Conservation (phyloP, 2,888 invertebrate genomes). For the Cephus nigrinus region DNA sequence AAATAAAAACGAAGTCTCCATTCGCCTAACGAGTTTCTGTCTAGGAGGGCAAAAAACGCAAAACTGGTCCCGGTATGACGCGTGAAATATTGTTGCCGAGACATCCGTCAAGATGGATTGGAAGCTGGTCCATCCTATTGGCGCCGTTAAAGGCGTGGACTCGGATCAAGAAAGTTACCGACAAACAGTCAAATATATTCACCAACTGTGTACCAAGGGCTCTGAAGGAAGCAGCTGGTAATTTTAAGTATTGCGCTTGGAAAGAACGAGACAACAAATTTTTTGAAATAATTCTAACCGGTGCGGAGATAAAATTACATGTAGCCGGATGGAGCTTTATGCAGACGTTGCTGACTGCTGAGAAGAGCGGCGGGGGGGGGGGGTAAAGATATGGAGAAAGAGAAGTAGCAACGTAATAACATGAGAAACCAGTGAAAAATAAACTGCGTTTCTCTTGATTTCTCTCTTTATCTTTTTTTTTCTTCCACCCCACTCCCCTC, state of each 20-base stretch:
- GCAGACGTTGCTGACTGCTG: neutral
- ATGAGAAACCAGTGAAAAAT: neutral
- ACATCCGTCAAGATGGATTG: neutral
- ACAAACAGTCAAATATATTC: neutral
- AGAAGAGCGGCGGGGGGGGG: neutral
- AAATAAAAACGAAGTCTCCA: neutral
- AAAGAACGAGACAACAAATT: neutral
- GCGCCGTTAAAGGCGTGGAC: neutral
- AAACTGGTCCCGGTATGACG: neutral
- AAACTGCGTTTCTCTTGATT: neutral
- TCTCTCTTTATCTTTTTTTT: neutral
- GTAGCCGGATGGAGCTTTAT: neutral
- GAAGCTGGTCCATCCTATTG: neutral
- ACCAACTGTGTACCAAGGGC: neutral
- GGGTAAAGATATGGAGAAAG: neutral
- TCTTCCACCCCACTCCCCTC: no score
- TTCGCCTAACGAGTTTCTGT: neutral
- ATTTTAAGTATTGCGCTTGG: no score
- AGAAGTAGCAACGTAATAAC: neutral
- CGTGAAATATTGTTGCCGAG: neutral
- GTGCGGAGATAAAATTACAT: neutral
- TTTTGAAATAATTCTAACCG: neutral
- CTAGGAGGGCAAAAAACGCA: neutral
- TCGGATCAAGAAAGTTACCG: neutral
- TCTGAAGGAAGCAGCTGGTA: neutral